These are phyloP conservation scores for Onychorhynchus coronatus DNA, from an alignment of 2,113 vertebrate species.

Conservation along the genomic window DNA sequence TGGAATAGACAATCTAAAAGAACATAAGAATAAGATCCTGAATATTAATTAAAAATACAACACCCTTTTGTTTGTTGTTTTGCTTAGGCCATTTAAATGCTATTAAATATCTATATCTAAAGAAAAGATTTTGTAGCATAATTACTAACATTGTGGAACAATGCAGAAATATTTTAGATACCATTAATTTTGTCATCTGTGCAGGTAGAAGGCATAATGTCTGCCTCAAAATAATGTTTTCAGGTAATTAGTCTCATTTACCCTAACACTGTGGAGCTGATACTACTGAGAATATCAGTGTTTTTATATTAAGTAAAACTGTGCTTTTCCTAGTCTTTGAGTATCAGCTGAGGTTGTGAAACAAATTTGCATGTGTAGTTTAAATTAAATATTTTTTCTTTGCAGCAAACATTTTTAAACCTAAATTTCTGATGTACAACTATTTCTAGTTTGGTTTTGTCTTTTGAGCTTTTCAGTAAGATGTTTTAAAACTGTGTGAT, in stretches of 20 bases:
- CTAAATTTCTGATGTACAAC: neutral
- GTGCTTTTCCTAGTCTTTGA: neutral
- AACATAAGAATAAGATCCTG: neutral
- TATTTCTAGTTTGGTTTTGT: neutral
- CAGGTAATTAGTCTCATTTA: neutral
- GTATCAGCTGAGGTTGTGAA: neutral
- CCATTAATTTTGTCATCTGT: neutral
- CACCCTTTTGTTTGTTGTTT: neutral
- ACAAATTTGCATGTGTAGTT: neutral
- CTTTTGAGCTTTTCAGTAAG: neutral
- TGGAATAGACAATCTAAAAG: neutral
- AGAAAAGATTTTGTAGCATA: neutral
- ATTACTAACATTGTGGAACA: neutral
- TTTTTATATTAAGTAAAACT: neutral
- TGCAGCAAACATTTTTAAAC: neutral
- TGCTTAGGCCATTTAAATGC: neutral
- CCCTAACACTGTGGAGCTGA: neutral
- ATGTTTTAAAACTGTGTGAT: conserved; percentile 26
- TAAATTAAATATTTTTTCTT: neutral
- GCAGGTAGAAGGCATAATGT: neutral
- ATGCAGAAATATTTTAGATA: neutral
- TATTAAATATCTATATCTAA: neutral
- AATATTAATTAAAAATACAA: neutral
- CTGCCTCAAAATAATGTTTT: neutral
- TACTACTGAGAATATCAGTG: neutral